Evolutionary conservation across 2,797 vertebrate species (phyloP), one percentile per base, ranked within the genome.

Genomic region (Mico argentatus): DNA sequence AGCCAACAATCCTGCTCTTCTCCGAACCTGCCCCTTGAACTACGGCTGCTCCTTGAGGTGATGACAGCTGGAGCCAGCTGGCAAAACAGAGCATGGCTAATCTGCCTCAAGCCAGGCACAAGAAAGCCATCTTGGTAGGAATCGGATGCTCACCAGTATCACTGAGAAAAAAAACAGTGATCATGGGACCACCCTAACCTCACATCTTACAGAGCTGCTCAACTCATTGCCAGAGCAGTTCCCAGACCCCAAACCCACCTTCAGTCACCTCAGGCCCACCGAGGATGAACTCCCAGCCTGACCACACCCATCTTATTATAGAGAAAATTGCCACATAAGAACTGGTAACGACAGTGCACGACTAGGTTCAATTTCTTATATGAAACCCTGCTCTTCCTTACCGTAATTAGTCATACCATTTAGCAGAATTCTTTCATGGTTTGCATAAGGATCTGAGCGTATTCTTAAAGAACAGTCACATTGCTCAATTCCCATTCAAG

Each of bases 401-500:
- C 85, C 95, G 92, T 95, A 94, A 91, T 91, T 95, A 97, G 55
- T 87, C 79, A 84, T 52, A 79, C 36, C 84, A 85, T 95, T 92
- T 84, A 97, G 88, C 57, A 59, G 83, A 88, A 97, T 89, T 46
- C 76, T 97, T 61, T 95, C 88, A 70, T 0, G 7, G 79, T 95
- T 93, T 90, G 36, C 61, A 84, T 61, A 85, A 95, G 61, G 73
- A 97, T 72, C 59, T 70, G 64, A 95, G 83, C 33, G 4, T 82
- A 95, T 81, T 95, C 91, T 76, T 95, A 90, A 92, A 94, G 87
- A 97, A 93, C 36, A 96, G 77, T 86, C 64, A 61, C 64, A 73
- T 17, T 96, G 90, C 81, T 96, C 88, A 48, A 48, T 90, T 95
- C 59, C 85, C 95, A 96, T 95, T 97, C 95, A 97, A 82, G 77